A percentile compares a stretch with the other conserved stretches of the same genome.
phyloP scores from a whole-genome alignment of 1,140 invertebrate genomes.

The Drosophila dunni region DNA sequence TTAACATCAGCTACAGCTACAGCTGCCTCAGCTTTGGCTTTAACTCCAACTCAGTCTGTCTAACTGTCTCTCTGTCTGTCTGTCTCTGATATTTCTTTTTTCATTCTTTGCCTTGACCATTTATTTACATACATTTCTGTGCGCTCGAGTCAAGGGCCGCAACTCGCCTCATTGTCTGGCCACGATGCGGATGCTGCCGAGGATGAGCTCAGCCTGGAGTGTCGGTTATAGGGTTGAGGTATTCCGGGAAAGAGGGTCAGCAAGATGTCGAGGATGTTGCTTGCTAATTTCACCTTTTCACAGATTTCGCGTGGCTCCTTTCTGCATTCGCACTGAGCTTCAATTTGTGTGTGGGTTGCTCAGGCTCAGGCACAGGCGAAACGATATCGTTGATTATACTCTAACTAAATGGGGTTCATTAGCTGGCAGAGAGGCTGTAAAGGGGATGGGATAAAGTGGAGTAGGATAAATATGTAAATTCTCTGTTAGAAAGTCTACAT shows the following conservation, averaged over 20 bases:
- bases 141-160: conserved; percentile 69
- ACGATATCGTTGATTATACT: conserved; percentile 29
- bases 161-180: conserved; percentile 78
- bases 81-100: conserved; percentile 25
- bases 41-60: conserved; percentile 9
- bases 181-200: conserved; percentile 39
- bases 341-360: conserved; percentile 65
- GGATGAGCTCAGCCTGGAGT: background rate
- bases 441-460: too few relatives aligned
- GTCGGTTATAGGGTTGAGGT: background rate
- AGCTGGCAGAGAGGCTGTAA: background rate
- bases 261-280: conserved; percentile 41
- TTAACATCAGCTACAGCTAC: conserved; percentile 18
- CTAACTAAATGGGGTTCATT: background rate
- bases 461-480: too few relatives aligned
- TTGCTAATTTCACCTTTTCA: conserved; percentile 79
- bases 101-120: conserved; percentile 54
- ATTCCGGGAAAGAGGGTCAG: background rate
- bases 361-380: conserved; percentile 15
- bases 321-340: conserved; percentile 35
- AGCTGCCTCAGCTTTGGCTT: conserved; percentile 69
- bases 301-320: conserved; percentile 55
- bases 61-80: background rate
- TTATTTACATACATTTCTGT: conserved; percentile 75
- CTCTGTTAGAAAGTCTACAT: too few relatives aligned